Conservation (phyloP, 2,888 invertebrate species). For the Drosophila paramelanica region DNA sequence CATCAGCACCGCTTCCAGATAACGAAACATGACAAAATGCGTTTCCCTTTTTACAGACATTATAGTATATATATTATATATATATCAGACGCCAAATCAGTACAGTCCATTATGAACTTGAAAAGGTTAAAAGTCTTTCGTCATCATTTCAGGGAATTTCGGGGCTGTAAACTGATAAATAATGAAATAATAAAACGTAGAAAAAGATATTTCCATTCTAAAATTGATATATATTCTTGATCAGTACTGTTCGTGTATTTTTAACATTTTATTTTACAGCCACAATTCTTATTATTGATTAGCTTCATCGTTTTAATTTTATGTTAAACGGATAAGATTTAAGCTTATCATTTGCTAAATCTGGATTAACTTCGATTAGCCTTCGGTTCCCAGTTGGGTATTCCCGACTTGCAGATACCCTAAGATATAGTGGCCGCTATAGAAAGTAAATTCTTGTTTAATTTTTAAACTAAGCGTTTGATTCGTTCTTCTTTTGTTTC, state of each 20-base stretch:
- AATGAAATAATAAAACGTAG: no score
- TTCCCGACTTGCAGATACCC: no score
- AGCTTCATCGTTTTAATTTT: not conserved
- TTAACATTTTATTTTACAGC: not conserved
- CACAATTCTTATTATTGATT: not conserved
- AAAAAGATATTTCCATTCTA: no score
- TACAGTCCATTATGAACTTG: not conserved
- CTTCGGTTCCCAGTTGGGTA: not conserved
- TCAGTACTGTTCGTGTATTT: no score
- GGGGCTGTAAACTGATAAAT: not conserved
- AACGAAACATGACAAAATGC: slow-evolving; percentile 5
- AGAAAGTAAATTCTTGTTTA: no score
- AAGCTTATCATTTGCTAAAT: not conserved
- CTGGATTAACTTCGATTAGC: not conserved
- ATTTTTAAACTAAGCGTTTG: no score
- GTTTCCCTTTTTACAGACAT: not conserved
- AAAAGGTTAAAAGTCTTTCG: not conserved
- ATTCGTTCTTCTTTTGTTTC: no score
- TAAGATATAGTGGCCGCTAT: no score
- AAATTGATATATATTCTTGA: no score
- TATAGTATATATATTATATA: not conserved
- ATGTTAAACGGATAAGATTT: not conserved
- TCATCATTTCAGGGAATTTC: not conserved
- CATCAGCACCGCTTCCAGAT: slow-evolving; percentile 13
- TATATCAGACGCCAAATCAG: not conserved